A percentile compares a stretch with the other conserved stretches of the same genome.
Conservation (phyloP, 1,140 invertebrate species). For the Drosophila albomicans region DNA sequence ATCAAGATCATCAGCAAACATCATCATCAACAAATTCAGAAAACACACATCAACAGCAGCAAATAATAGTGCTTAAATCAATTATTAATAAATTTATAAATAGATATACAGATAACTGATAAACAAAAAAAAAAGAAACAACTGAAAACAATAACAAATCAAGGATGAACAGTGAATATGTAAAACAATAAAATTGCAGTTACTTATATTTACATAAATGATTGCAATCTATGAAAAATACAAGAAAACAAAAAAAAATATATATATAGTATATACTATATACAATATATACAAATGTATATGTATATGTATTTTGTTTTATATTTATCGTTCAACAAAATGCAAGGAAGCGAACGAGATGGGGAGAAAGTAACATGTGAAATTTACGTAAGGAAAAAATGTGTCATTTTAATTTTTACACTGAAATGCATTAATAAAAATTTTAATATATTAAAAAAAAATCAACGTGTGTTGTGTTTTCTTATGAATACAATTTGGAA, state of each 20-base stretch:
- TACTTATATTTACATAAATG: constrained; percentile 56
- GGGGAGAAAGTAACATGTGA: constrained; percentile 62
- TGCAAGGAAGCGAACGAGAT: constrained; percentile 45
- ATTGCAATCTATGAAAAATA: constrained; percentile 55
- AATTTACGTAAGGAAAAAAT: constrained; percentile 75
- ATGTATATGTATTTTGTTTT: constrained; percentile 68
- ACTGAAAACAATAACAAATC: constrained; percentile 56
- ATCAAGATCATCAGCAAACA: constrained; percentile 19
- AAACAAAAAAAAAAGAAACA: constrained; percentile 37
- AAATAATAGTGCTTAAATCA: constrained; percentile 67
- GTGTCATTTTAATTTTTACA: constrained; percentile 79
- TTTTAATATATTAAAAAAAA: constrained; percentile 70
- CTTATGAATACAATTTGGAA: background rate
- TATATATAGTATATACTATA: constrained; percentile 31
- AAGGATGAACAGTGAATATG: constrained; percentile 66
- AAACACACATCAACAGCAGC: constrained; percentile 19
- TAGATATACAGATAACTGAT: constrained; percentile 48
- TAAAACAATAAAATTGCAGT: constrained; percentile 74
- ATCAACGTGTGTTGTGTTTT: background rate
- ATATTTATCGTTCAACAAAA: constrained; percentile 65
- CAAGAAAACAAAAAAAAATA: constrained; percentile 23
- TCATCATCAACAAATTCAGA: constrained; percentile 17
- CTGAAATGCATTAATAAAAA: constrained; percentile 78
- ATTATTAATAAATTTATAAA: constrained; percentile 65
- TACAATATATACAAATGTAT: constrained; percentile 28